Evolutionary conservation across 1,140 invertebrate genomes (phyloP).

Genomic region (Lysiphlebus fabarum): DNA sequence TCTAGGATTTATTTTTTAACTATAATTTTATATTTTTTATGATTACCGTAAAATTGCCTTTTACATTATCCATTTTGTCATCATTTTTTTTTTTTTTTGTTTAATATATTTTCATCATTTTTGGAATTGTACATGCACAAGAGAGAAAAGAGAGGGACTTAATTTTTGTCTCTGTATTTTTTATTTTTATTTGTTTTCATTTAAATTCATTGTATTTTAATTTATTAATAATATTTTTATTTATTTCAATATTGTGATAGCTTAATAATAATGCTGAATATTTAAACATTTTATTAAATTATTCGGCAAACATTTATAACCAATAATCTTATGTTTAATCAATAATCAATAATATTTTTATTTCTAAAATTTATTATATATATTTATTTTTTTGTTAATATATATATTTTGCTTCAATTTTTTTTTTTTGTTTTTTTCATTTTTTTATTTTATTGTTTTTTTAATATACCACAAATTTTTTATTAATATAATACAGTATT

Average conservation of each 20-base stretch:
- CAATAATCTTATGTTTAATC: slow-evolving; percentile 34
- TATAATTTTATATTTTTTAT: slow-evolving; percentile 34
- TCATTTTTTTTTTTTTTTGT: background rate
- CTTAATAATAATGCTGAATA: slow-evolving; percentile 34
- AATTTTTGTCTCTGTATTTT: background rate
- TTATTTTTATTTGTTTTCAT: too few species aligned
- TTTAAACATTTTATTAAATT: slow-evolving; percentile 26
- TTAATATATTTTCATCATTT: slow-evolving; percentile 7
- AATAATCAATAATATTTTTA: slow-evolving; percentile 38
- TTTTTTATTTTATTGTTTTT: slow-evolving; percentile 25
- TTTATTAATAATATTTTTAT: slow-evolving; percentile 22
- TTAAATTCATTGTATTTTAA: slow-evolving; percentile 11
- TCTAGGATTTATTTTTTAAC: slow-evolving; percentile 43
- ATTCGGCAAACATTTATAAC: slow-evolving; percentile 30
- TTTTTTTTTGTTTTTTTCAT: slow-evolving; percentile 28
- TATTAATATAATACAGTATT: slow-evolving; percentile 52
- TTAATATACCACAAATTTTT: slow-evolving; percentile 46
- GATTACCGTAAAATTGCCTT: slow-evolving; percentile 38
- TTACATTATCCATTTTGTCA: slow-evolving; percentile 19
- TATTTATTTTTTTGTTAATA: slow-evolving; percentile 30
- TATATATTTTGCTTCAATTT: slow-evolving; percentile 25
- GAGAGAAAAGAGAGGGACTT: slow-evolving; percentile 17
- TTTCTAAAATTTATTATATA: slow-evolving; percentile 28
- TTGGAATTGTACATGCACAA: slow-evolving; percentile 25
- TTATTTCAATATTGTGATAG: slow-evolving; percentile 23